Evolutionary conservation across 2,113 vertebrate genomes (phyloP), one percentile per base, ranked within the genome.

Genomic region (Variabilichromis moorii): DNA sequence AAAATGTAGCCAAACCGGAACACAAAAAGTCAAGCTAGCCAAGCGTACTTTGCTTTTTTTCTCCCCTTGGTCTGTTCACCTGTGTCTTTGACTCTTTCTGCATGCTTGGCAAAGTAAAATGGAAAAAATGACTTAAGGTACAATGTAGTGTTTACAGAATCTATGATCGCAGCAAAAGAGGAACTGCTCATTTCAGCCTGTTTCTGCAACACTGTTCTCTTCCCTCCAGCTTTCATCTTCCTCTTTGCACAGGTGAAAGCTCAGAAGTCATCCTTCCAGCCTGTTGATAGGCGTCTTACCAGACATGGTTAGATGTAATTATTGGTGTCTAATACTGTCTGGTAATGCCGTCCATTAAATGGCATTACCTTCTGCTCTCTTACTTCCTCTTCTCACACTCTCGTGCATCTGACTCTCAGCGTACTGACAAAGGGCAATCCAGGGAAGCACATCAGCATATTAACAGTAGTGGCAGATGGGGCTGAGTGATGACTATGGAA

Each of bases 261-360:
- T 93, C 93, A 93, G 91, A 94, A 78, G 93, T 93, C 90, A 81
- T 82, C 86, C 91, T 94, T 92, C 86, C 89, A 90, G 97, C 98
- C 97, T 96, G 97, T 95, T 78, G 97, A 98, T 98, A 96, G 97
- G 95, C 92, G 98, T 98, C 98, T 99, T 99, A 99, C 98, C 98
- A 99, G 98, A 97, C 98, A 99, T 89, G 96, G 97, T 99, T 99
- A 99, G 98, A 99, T 98, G 96, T 99, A 95, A 94, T 93, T 96
- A 95, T 68, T 93, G 92, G 84, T 96, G 97, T 99, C 98, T 99
- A 99, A 99, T 99, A 99, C 98, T 99, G 98, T 98, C 98, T 99
- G 98, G 98, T 99, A 99, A 99, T 98, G 98, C 98, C 98, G 97
- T 98, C 96, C 95, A 97, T 98, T 93, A 94, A 97, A 95, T 14